Evolutionary conservation across 2,888 invertebrate genomes (phyloP), one percentile per base, ranked within the genome.

Genomic region (Rhodophaea formosa): DNA sequence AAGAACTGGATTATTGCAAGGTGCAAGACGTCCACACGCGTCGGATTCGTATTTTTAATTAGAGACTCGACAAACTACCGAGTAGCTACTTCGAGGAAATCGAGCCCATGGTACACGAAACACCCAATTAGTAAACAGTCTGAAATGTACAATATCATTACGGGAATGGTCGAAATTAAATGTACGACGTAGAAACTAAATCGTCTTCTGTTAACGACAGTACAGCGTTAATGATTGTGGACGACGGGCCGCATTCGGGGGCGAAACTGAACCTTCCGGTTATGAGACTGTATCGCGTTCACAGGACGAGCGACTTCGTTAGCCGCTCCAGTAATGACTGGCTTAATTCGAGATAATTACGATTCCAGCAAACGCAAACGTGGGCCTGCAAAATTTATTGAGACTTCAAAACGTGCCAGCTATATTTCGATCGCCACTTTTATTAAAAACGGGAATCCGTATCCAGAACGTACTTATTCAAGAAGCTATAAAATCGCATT

Each of bases 261-360:
- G 79, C 82, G 80, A 85, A 86, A 86, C 84, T 84, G 74, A 82
- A 86, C 85, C 83, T 84, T 85, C 84, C 80, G 78, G 85, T 86
- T 85, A 82, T 80, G 73, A 80, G 75, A 69, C 73, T 65, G 67
- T 63, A 65, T 64, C 62, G 62, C 53, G 17, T 65, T 58, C 64
- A 62, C 70, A 74, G 75, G 77, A 77, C 72, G 75, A 72, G 74
- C 71, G 76, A 79, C 82, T 86, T 86, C 84, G 84, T 85, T 88
- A 87, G 79, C 74, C 75, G 65, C 78, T 77, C 69, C 81, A 79
- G 80, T 86, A 88, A 86, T 82, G 83, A 86, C 82, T 83, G 80
- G 83, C 80, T 86, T 85, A 88, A 88, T 88, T 86, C 81, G 82
- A 84, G 79, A 87, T 88, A 88, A 88, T 88, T 84, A 86, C 78